Base-by-base conservation (phyloP, 2,888 invertebrate species). In the Melolontha melolontha region DNA sequence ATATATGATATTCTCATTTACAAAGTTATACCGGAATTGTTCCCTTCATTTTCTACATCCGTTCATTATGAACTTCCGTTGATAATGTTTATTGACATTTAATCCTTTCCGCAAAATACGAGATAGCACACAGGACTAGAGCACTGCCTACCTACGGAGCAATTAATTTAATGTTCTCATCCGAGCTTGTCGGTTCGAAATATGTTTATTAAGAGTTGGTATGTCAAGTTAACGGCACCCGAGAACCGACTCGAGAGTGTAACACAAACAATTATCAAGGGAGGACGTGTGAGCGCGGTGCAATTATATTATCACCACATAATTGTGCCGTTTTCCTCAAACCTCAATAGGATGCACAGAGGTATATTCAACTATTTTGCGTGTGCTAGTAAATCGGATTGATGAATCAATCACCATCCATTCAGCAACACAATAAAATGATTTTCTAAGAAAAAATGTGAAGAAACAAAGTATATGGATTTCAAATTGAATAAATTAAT, bases 251-350 rank as follows among this genome's bases (percentile, higher is more conserved):
- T 6, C 10, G 34, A 34, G 34, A 34, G 34, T 10, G 1, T 29
- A 27, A 29, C 51, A 52, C 51, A 52, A 52, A 52, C 51, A 52
- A 52, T 52, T 52, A 52, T 29, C 34, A 6, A 6, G 34, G 27
- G 29, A 34, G 51, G 29, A 34, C 12, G 29, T 52, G 51, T 52
- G 51, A 52, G 34, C 51, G n/a, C 22, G 29, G 34, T 34, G 51
- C 51, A 52, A 52, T 52, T 52, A 34, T 29, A 52, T 52, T 52
- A 52, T 52, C 51, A 34, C 51, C 51, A 29, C 51, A 52, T 52
- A 52, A 52, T 52, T 52, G 34, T 27, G 51, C 12, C 51, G 34
- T 52, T 52, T 52, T 29, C 22, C 51, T 52, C 14, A 22, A 52
- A 34, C 27, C 51, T 34, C 51, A 27, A 14, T 8, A 12, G 34